phyloP scores from a whole-genome alignment of 2,113 vertebrate genomes.

The Budorcas taxicolor region DNA sequence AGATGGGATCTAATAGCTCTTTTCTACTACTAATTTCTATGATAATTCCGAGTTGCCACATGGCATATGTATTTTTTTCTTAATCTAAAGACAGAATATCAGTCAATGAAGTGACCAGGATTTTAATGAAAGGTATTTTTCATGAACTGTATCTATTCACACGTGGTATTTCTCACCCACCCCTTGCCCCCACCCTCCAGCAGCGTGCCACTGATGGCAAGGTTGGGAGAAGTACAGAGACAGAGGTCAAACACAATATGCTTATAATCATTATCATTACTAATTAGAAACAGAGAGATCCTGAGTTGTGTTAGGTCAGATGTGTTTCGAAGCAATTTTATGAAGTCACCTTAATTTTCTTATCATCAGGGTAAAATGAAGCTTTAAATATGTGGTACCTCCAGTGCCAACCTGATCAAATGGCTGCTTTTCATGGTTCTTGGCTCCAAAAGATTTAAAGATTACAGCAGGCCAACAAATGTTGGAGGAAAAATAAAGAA shows the following conservation, averaged over 20 bases:
- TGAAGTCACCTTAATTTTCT: not conserved
- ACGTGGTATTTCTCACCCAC: not conserved
- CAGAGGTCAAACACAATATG: not conserved
- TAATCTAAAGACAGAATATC: slow-evolving; percentile 55
- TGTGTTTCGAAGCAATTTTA: slow-evolving; percentile 4
- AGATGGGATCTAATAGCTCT: slow-evolving; percentile 67
- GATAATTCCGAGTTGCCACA: slow-evolving; percentile 72
- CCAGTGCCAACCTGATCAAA: slow-evolving; percentile 87
- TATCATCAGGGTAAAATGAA: not conserved
- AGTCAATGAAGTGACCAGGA: slow-evolving; percentile 46
- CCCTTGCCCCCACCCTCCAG: not conserved
- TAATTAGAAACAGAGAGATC: slow-evolving; percentile 28
- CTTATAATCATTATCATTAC: not conserved
- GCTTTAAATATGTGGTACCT: slow-evolving; percentile 88
- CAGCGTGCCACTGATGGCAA: not conserved
- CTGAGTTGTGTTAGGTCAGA: not conserved
- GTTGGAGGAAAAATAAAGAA: not conserved
- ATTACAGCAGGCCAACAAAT: not conserved
- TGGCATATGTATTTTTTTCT: slow-evolving; percentile 64
- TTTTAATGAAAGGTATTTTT: slow-evolving; percentile 66
- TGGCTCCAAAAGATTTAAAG: slow-evolving; percentile 77
- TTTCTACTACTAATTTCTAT: slow-evolving; percentile 73
- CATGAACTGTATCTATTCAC: slow-evolving; percentile 50
- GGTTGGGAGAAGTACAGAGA: not conserved
- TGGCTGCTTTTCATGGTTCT: slow-evolving; percentile 76